Percentiles rank a stretch among this genome's conserved stretches.
Conservation (phyloP, 2,797 vertebrate species). For the Sphenodon punctatus region DNA sequence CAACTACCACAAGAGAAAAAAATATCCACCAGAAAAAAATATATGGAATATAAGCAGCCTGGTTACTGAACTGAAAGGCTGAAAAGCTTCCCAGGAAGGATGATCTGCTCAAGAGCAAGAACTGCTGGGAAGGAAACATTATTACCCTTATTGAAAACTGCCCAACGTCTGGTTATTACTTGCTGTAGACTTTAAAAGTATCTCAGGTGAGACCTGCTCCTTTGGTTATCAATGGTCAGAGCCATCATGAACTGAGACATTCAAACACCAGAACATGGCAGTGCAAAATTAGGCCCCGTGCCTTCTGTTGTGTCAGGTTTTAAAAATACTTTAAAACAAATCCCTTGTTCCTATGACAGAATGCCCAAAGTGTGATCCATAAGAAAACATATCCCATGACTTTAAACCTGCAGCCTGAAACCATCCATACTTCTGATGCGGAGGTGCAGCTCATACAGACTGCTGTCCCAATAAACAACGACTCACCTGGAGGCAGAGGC, state of each 20-base stretch:
- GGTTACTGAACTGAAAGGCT: slow-evolving; percentile 6
- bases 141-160: slow-evolving; percentile 9
- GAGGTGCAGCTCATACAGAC: neutral
- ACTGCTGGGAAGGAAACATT: neutral
- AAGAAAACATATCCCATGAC: slow-evolving; percentile 25
- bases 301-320: too few relatives aligned
- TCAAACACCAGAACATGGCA: slow-evolving; percentile 18
- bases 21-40: neutral
- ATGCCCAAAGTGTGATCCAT: neutral
- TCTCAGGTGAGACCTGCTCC: neutral
- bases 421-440: slow-evolving; percentile 8
- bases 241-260: slow-evolving; percentile 31
- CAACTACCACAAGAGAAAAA: neutral
- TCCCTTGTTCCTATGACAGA: neutral
- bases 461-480: neutral
- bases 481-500: neutral
- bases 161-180: slow-evolving; percentile 37
- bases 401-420: neutral
- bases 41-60: slow-evolving; percentile 23
- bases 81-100: neutral
- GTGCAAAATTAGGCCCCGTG: too few relatives aligned
- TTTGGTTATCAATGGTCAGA: slow-evolving; percentile 1
- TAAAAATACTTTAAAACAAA: neutral
- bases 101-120: slow-evolving; percentile 10
- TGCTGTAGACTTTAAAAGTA: slow-evolving; percentile 9